Percentiles rank a stretch among this genome's conserved stretches.
Conservation (phyloP, 2,888 invertebrate species). For the Carabus problematicus region DNA sequence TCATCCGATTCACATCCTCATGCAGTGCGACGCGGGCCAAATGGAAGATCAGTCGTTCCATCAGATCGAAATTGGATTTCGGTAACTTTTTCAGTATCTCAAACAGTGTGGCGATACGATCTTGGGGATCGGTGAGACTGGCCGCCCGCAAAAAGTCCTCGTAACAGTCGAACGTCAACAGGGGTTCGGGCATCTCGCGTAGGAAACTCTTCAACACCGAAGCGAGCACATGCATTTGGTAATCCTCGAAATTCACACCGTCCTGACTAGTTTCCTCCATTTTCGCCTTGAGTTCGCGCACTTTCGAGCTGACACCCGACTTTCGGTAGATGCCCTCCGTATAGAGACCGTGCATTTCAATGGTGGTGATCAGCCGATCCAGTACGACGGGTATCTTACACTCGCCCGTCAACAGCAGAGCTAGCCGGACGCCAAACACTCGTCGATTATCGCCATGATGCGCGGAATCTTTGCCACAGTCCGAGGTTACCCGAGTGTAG, state of each 20-base stretch:
- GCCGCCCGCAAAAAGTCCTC: conserved; percentile 93
- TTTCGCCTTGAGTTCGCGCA: conserved; percentile 75
- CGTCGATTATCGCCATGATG: conserved; percentile 63
- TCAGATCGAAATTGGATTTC: conserved; percentile 85
- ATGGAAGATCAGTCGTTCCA: conserved; percentile 93
- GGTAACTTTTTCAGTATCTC: conserved; percentile 89
- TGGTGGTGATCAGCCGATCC: conserved; percentile 85
- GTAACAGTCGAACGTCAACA: conserved; percentile 91
- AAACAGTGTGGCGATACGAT: conserved; percentile 84
- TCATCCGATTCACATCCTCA: conserved; percentile 91
- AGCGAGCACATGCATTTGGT: conserved; percentile 88
- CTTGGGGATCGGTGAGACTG: conserved; percentile 80
- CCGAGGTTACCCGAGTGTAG: conserved; percentile 73
- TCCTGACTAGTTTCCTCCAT: conserved; percentile 79
- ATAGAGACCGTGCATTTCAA: conserved; percentile 91
- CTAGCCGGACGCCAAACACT: conserved; percentile 84
- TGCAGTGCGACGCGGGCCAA: conserved; percentile 86
- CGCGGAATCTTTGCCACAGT: conserved; percentile 64
- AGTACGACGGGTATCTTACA: conserved; percentile 87
- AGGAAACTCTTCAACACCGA: conserved; percentile 89
- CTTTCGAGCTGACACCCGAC: conserved; percentile 85
- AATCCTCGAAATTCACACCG: conserved; percentile 75
- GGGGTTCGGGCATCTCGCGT: conserved; percentile 91
- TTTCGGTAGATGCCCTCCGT: conserved; percentile 94
- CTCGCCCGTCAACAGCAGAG: conserved; percentile 75